These are phyloP conservation scores for Pica pica DNA, from an alignment of 2,113 vertebrate species.

Conservation along the genomic window DNA sequence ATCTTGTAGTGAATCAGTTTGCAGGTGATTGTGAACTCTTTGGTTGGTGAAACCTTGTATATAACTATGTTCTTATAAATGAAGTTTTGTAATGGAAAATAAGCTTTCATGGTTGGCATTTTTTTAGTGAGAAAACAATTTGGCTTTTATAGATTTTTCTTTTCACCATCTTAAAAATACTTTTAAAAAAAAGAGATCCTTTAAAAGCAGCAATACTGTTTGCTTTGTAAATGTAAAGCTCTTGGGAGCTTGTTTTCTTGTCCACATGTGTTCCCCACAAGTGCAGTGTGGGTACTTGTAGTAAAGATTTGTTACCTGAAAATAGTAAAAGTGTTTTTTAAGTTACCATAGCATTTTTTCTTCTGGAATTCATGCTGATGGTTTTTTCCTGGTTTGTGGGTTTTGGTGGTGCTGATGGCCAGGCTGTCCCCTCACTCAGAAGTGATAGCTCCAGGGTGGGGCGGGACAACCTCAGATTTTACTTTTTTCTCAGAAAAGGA, in stretches of 20 bases:
- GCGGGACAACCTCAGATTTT: not conserved
- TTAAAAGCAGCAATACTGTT: not conserved
- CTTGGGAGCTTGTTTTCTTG: not conserved
- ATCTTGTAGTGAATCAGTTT: not conserved
- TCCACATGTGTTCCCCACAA: not conserved
- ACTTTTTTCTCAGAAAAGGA: not conserved
- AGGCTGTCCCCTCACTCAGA: accelerated
- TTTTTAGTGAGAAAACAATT: not conserved
- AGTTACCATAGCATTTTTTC: accelerated
- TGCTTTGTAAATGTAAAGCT: not conserved
- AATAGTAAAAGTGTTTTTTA: not conserved
- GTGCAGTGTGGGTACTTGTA: not conserved
- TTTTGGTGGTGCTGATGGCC: not conserved
- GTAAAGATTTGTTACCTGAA: not conserved
- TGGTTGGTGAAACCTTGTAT: not conserved
- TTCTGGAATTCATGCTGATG: not conserved
- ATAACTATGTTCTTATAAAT: not conserved
- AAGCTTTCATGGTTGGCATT: not conserved
- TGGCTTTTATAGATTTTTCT: not conserved
- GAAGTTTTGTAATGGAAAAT: not conserved
- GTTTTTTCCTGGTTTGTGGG: not conserved
- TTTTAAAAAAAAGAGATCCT: not conserved
- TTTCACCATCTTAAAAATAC: not conserved
- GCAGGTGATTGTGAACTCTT: not conserved
- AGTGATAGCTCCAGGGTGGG: accelerated